A percentile compares a stretch with the other conserved stretches of the same genome.
phyloP scores from a whole-genome alignment of 2,888 invertebrate genomes.

The Cetonia aurata region DNA sequence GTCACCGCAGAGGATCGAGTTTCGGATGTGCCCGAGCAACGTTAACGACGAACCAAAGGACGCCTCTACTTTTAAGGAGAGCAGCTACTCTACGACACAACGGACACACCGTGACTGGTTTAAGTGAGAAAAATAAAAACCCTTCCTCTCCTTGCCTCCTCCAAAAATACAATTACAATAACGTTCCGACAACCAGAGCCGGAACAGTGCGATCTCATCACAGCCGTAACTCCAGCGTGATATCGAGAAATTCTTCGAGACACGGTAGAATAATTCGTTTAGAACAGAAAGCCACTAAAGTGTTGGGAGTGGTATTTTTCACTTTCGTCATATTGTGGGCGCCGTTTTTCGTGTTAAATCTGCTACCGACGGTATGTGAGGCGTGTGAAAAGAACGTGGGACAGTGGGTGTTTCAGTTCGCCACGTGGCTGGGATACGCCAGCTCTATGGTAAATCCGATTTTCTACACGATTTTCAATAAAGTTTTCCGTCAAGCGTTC shows the following conservation, averaged over 20 bases:
- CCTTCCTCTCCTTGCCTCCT: conserved; percentile 72
- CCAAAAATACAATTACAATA: conserved; percentile 63
- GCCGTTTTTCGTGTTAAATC: conserved; percentile 93
- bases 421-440: conserved; percentile 93
- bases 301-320: conserved; percentile 93
- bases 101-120: conserved; percentile 58
- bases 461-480: conserved; percentile 96
- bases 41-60: conserved; percentile 68
- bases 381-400: conserved; percentile 83
- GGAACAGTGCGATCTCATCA: conserved; percentile 77
- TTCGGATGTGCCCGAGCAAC: conserved; percentile 77
- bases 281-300: conserved; percentile 97
- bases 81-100: conserved; percentile 74
- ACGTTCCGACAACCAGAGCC: conserved; percentile 59
- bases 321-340: conserved; percentile 96
- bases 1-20: conserved; percentile 75
- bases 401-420: conserved; percentile 86
- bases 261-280: conserved; percentile 87
- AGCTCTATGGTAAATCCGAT: conserved; percentile 96
- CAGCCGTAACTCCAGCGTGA: conserved; percentile 84
- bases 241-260: conserved; percentile 84
- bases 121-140: conserved; percentile 64
- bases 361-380: conserved; percentile 86
- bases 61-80: conserved; percentile 69
- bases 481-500: conserved; percentile 92